Evolutionary conservation across 2,113 vertebrate genomes (phyloP), one percentile per base, ranked within the genome.

Genomic region (Oryzias curvinotus): DNA sequence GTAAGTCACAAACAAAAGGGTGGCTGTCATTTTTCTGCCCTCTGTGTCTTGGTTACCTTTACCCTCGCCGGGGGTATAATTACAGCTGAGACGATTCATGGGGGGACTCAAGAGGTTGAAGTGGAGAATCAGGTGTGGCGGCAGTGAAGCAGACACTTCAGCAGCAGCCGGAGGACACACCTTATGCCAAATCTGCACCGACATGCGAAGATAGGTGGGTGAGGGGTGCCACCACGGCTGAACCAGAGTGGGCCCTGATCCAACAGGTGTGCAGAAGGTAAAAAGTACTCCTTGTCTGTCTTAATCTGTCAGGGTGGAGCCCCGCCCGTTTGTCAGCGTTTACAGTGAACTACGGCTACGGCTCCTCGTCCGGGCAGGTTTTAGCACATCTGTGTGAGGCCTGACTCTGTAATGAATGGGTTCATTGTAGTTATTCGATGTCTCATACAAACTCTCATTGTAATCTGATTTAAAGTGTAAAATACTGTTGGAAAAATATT

Each of bases 1-100:
- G 42, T 45, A n/a, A 60, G 65, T 30, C 17, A 13, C 28, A 25
- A 74, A 58, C 14, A 41, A 66, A 15, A 46, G 18, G 7, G 52
- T 57, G 54, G 60, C 62, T 78, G 69, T 83, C 63, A 68, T 74
- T 75, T 36, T 73, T 81, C 62, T 68, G 62, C 42, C 56, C 55
- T 21, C 36, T 71, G 85, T 77, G 49, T 83, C 79, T 62, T 81
- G 73, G 85, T 86, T 89, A 87, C 85, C 74, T 70, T 68, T 62
- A 65, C 57, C 60, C 68, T 89, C 80, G 78, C 89, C 78, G 61
- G 59, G 88, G 86, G 82, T 77, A 86, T 87, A 90, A 89, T 91
- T 89, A 91, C 78, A 36, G 59, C 78, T 78, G 66, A 71, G 72
- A 64, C 49, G 58, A 67, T 75, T 62, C 82, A 51, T 28, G 52